Conservation (phyloP, 2,797 vertebrate genomes). For the Euthynnus affinis region DNA sequence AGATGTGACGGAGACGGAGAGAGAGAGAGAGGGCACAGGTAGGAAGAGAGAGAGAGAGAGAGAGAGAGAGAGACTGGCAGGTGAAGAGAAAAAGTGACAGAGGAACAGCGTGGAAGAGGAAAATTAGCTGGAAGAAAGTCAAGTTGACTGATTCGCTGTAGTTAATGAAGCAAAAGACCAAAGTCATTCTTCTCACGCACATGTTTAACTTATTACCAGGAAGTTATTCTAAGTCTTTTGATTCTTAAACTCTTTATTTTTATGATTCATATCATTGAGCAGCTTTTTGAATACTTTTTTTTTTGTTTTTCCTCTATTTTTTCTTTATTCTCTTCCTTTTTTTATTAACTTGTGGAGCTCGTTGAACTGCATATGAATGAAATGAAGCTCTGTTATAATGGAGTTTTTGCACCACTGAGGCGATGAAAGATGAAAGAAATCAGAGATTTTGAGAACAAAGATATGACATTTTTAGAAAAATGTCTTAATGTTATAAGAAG, state of each 20-base stretch:
- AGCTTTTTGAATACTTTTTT: too few species aligned
- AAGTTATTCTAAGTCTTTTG: not conserved
- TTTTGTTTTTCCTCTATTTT: not conserved
- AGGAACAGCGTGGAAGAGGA: not conserved
- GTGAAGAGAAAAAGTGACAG: not conserved
- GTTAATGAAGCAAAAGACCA: not conserved
- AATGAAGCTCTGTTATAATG: too few species aligned
- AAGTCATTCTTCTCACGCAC: not conserved
- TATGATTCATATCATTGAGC: too few species aligned
- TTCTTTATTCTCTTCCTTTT: too few species aligned
- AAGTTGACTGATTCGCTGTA: not conserved
- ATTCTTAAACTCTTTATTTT: not conserved
- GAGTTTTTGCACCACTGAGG: too few species aligned
- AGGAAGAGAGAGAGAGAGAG: too few species aligned
- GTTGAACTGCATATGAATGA: not conserved
- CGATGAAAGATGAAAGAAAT: too few species aligned
- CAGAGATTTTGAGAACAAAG: too few species aligned
- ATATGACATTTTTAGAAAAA: too few species aligned
- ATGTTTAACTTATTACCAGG: not conserved
- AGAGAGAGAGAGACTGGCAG: too few species aligned
- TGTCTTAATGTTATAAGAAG: too few species aligned
- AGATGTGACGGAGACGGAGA: slow-evolving; percentile 32
- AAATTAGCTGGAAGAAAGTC: not conserved
- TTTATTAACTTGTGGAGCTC: not conserved
- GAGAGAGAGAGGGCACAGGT: slow-evolving; percentile 8